Evolutionary conservation across 2,888 invertebrate genomes (phyloP).

Genomic region (Cybosia mesomella): DNA sequence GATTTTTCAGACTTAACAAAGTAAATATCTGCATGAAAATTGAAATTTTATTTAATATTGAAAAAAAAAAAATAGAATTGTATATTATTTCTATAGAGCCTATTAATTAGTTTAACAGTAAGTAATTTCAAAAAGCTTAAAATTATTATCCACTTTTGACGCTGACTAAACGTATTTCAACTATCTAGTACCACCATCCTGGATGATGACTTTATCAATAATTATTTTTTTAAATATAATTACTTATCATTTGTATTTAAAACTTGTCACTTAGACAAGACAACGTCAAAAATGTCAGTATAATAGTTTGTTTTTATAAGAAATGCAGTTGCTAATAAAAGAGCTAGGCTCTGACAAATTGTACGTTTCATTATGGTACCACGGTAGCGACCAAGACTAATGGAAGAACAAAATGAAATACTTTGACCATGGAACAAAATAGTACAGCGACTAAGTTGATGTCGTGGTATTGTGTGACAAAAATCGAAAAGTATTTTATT

Average conservation of each 20-base stretch:
- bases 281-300: not conserved
- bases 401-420: conserved; percentile 42
- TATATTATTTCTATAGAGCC: too few species aligned
- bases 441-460: conserved; percentile 16
- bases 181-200: too few species aligned
- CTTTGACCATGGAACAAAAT: conserved; percentile 32
- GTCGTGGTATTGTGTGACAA: not conserved
- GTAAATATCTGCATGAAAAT: too few species aligned
- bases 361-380: conserved; percentile 42
- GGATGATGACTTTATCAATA: too few species aligned
- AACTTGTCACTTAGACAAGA: not conserved
- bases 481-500: not conserved
- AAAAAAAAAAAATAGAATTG: too few species aligned
- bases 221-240: too few species aligned
- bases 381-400: conserved; percentile 35
- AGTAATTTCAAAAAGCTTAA: too few species aligned
- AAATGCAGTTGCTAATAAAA: conserved; percentile 30
- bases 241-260: not conserved
- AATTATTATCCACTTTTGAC: too few species aligned
- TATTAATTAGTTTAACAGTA: too few species aligned
- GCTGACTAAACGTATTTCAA: too few species aligned
- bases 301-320: conserved; percentile 6
- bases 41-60: too few species aligned
- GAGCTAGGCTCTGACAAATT: conserved; percentile 38
- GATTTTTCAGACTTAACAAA: too few species aligned